A percentile compares a stretch with the other conserved stretches of the same genome.
These are phyloP conservation scores for Ceyx melanurus DNA, from an alignment of 2,113 vertebrate species.

Conservation along the genomic window DNA sequence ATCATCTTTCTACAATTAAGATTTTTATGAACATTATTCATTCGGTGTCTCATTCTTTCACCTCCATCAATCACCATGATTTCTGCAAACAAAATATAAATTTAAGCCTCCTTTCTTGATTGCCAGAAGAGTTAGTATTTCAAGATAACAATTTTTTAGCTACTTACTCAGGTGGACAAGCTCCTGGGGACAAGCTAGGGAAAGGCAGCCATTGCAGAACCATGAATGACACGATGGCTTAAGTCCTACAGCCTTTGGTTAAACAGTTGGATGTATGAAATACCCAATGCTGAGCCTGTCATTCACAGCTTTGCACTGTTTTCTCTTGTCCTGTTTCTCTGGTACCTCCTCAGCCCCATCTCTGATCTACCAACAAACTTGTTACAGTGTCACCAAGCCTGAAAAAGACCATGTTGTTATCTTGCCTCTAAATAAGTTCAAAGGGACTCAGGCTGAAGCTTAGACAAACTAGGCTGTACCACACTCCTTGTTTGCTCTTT, in stretches of 20 bases:
- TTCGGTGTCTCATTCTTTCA: neutral
- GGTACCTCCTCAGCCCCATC: neutral
- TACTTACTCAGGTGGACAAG: neutral
- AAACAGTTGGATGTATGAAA: rapidly evolving
- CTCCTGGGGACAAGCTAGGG: neutral
- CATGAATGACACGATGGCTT: rapidly evolving
- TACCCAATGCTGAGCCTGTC: neutral
- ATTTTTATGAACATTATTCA: neutral
- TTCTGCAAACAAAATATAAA: neutral
- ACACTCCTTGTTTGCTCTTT: neutral
- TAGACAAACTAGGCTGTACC: neutral
- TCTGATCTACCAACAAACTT: neutral
- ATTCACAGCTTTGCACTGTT: neutral
- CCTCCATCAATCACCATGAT: neutral
- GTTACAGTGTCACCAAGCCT: neutral
- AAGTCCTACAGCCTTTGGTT: neutral
- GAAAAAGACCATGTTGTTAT: neutral
- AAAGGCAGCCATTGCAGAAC: neutral
- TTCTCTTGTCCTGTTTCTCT: neutral
- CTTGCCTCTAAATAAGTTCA: neutral
- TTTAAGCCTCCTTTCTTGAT: neutral
- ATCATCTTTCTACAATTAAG: neutral
- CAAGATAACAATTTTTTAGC: neutral
- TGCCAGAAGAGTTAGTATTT: neutral
- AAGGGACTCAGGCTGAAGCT: neutral